Evolutionary conservation across 2,797 vertebrate species (phyloP).

Genomic region (Cebuella pygmaea): DNA sequence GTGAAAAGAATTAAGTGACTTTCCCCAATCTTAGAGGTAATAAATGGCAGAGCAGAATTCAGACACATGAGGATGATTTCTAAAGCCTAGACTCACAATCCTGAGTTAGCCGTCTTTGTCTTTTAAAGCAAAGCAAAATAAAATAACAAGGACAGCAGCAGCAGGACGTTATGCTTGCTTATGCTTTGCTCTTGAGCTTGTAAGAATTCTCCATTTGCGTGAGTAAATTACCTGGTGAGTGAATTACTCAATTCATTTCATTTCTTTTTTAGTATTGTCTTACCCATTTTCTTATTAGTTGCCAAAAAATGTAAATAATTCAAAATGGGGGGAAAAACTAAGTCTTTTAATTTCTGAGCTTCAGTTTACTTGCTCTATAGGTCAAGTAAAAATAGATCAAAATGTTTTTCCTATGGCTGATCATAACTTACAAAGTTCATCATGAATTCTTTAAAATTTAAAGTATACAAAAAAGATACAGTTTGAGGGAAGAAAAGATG

Average conservation of each 20-base stretch:
- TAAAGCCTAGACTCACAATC: neutral
- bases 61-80: neutral
- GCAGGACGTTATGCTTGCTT: neutral
- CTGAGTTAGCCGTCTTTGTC: neutral
- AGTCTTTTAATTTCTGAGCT: conserved; percentile 1
- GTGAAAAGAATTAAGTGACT: neutral
- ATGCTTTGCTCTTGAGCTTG: neutral
- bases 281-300: conserved; percentile 19
- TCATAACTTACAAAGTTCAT: neutral
- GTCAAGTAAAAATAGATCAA: neutral
- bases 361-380: neutral
- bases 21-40: neutral
- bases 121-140: neutral
- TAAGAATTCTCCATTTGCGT: neutral
- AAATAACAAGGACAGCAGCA: neutral
- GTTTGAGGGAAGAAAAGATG: neutral
- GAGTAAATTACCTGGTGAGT: neutral
- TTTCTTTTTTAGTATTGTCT: neutral
- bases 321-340: neutral
- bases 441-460: conserved; percentile 34
- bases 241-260: neutral
- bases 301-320: conserved; percentile 6
- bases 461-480: neutral
- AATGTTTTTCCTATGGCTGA: neutral
- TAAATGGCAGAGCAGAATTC: neutral